Conservation (phyloP, 2,888 invertebrate species). For the Sesia bembeciformis region DNA sequence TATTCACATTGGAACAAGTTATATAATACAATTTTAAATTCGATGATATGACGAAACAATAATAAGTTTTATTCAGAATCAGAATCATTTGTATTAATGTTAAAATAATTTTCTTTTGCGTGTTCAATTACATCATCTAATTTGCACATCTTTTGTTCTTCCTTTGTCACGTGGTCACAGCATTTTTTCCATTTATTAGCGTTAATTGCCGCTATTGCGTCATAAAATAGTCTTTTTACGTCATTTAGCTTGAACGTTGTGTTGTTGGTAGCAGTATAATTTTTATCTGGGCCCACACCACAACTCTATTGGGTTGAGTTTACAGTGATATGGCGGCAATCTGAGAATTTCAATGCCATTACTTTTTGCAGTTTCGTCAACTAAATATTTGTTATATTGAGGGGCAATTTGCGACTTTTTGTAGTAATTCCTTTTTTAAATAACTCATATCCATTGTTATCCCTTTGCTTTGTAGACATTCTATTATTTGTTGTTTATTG, state of each 20-base stretch:
- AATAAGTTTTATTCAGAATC: no score
- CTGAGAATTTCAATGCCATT: conserved; percentile 6
- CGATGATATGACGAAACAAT: no score
- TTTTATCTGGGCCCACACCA: neutral
- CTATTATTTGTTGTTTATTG: neutral
- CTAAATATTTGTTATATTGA: conserved; percentile 6
- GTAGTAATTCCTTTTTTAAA: conserved; percentile 6
- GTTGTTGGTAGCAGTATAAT: neutral
- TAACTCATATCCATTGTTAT: conserved; percentile 4
- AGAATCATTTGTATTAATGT: no score
- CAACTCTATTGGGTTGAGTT: conserved; percentile 1
- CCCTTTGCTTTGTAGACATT: neutral
- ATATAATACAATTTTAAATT: no score
- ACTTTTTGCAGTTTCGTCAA: conserved; percentile 3
- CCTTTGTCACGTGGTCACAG: no score
- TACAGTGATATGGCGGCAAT: conserved; percentile 4
- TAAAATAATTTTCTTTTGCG: no score
- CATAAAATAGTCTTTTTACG: no score
- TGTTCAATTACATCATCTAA: no score
- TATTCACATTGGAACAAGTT: no score
- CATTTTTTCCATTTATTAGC: no score
- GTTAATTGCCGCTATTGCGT: no score
- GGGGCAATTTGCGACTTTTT: conserved; percentile 4
- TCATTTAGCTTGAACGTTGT: neutral
- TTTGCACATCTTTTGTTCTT: no score